phyloP scores from a whole-genome alignment of 2,888 invertebrate genomes.

The Liopterus haemorrhoidalis region DNA sequence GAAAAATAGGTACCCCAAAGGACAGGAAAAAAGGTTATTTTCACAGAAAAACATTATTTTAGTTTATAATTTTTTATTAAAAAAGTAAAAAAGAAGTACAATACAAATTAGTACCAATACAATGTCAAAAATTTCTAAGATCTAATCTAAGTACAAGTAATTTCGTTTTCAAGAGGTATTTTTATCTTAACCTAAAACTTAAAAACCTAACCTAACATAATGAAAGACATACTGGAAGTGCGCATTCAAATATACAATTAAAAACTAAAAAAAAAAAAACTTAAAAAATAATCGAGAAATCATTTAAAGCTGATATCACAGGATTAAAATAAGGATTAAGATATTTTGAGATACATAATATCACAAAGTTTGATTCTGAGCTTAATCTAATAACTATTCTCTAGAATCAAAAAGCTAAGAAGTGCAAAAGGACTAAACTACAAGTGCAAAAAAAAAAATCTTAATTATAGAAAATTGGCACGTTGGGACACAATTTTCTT shows the following conservation, averaged over 20 bases:
- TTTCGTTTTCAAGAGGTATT: too few relatives aligned
- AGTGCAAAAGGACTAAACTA: conserved; percentile 20
- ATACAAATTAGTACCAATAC: conserved; percentile 7
- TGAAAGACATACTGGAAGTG: conserved; percentile 18
- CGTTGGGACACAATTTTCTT: conserved; percentile 15
- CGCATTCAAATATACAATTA: conserved; percentile 10
- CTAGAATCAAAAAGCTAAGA: conserved; percentile 30
- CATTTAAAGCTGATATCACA: conserved; percentile 44
- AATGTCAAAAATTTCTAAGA: conserved; percentile 8
- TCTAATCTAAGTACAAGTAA: too few relatives aligned
- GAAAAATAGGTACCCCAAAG: too few relatives aligned
- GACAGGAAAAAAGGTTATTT: too few relatives aligned
- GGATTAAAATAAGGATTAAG: conserved; percentile 25
- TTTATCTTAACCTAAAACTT: too few relatives aligned
- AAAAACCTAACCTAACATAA: neutral
- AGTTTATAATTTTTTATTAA: too few relatives aligned
- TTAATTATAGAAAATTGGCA: conserved; percentile 13
- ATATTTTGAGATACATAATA: conserved; percentile 30
- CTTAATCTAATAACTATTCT: conserved; percentile 34
- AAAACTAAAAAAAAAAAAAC: conserved; percentile 9
- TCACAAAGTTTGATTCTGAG: conserved; percentile 43
- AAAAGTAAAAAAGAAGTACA: too few relatives aligned
- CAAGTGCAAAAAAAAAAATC: conserved; percentile 18
- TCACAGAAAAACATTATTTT: too few relatives aligned
- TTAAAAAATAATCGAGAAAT: conserved; percentile 18